Evolutionary conservation across 2,113 vertebrate genomes (phyloP), one percentile per base, ranked within the genome.

Genomic region (Lathamus discolor): DNA sequence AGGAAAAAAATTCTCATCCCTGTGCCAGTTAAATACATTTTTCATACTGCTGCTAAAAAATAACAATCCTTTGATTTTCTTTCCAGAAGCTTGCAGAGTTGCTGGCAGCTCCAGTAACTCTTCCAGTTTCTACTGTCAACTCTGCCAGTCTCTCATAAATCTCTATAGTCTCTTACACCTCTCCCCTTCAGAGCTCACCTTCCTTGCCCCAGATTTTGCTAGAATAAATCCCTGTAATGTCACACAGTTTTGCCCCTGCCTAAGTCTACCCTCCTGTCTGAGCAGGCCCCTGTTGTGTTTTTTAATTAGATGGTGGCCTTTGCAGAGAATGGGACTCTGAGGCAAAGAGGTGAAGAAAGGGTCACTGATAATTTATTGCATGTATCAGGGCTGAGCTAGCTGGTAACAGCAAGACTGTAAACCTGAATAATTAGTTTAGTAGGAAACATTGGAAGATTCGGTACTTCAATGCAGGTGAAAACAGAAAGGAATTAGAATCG

Each of bases 21-120:
- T 52, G 6, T 75, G 79, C 46, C 76, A 82, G 64, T 57, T 86
- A 86, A 93, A 91, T 28, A 46, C 10, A 77, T 86, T 90, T 73
- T 93, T 91, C 90, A 93, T 88, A 83, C 19, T 29, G 24, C 66
- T 86, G 52, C 73, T 86, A 70, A 93, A 77, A 95, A 95, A 95
- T 74, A 92, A 87, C 74, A 85, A 83, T 61, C 17, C 63, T 76
- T 88, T 76, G 73, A 57, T 95, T 96, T 93, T 76, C 41, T 33
- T 67, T 84, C 82, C 33, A 31, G 43, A 90, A 91, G 12, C 52
- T 64, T 93, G 35, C 31, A 76, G 86, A 86, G 73, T 55, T 91
- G 19, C 54, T 90, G 73, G 73, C 73, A 96, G 80, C 55, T 94
- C 61, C 48, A 73, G 39, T 62, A 93, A 86, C 83, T 92, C 72